Percentiles rank a stretch among this genome's conserved stretches.
Evolutionary conservation across 2,797 vertebrate genomes (phyloP).

Genomic region (Morus bassanus): DNA sequence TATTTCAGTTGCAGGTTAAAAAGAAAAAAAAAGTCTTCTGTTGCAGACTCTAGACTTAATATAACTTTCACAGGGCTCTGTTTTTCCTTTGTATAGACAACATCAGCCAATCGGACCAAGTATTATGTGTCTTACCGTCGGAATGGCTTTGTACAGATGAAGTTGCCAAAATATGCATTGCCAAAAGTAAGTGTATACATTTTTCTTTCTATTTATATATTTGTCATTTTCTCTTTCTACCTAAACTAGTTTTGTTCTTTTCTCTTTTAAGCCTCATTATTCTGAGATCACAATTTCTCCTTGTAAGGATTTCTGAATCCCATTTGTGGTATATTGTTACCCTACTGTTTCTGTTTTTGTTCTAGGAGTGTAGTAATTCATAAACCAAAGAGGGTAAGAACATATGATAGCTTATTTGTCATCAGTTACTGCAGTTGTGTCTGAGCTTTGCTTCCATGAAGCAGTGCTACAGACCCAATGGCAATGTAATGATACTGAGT

Average conservation of each 20-base stretch:
- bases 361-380: not conserved
- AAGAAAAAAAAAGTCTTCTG: not conserved
- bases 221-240: not conserved
- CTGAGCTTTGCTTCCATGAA: not conserved
- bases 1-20: not conserved
- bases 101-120: conserved; percentile 87
- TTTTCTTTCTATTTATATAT: not conserved
- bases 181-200: conserved; percentile 84
- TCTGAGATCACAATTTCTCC: not conserved
- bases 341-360: not conserved
- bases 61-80: not conserved
- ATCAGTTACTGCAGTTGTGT: not conserved
- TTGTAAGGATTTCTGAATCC: not conserved
- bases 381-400: not conserved
- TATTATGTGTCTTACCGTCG: conserved; percentile 90
- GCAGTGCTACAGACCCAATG: not conserved
- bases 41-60: not conserved
- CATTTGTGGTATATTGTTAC: not conserved
- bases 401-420: not conserved
- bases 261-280: not conserved
- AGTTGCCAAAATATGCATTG: conserved; percentile 90
- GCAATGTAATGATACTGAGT: not conserved
- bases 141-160: conserved; percentile 90
- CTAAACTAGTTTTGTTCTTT: not conserved
- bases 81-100: conserved; percentile 64